Percentiles rank a stretch among this genome's conserved stretches.
Evolutionary conservation across 2,113 vertebrate species (phyloP).

Genomic region (Vimba vimba): DNA sequence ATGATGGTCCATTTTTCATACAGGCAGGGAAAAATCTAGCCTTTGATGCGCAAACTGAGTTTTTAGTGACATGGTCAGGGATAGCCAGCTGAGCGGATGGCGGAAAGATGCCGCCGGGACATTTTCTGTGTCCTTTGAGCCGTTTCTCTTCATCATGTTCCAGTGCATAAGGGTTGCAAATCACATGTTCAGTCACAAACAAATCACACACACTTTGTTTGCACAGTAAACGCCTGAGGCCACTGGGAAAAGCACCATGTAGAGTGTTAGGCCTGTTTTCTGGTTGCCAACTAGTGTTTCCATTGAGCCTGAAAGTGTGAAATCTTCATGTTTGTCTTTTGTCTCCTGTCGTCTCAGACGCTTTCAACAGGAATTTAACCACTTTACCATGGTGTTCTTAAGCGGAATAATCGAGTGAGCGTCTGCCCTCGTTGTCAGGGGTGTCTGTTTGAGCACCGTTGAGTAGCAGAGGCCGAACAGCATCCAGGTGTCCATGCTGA

Average conservation of each 20-base stretch:
- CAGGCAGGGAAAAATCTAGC: slow-evolving; percentile 24
- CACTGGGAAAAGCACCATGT: neutral
- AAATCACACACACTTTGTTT: neutral
- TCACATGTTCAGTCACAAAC: slow-evolving; percentile 37
- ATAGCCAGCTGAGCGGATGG: neutral
- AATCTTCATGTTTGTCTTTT: neutral
- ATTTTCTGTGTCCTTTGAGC: neutral
- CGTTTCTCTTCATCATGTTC: slow-evolving; percentile 19
- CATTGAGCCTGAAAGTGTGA: neutral
- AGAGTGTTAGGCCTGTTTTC: neutral
- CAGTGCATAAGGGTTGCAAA: slow-evolving; percentile 8
- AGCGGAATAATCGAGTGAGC: neutral
- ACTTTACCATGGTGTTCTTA: neutral
- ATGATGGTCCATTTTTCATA: slow-evolving; percentile 3
- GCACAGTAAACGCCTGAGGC: neutral
- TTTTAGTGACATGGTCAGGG: slow-evolving; percentile 7
- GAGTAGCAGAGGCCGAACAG: neutral
- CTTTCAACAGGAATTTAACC: neutral
- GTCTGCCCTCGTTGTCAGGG: neutral
- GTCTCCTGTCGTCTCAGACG: neutral
- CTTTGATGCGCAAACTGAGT: neutral
- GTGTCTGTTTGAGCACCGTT: neutral
- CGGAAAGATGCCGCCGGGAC: neutral
- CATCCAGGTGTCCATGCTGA: neutral
- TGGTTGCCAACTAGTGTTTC: neutral